Evolutionary conservation across 2,113 vertebrate genomes (phyloP).

Genomic region (Bos javanicus): DNA sequence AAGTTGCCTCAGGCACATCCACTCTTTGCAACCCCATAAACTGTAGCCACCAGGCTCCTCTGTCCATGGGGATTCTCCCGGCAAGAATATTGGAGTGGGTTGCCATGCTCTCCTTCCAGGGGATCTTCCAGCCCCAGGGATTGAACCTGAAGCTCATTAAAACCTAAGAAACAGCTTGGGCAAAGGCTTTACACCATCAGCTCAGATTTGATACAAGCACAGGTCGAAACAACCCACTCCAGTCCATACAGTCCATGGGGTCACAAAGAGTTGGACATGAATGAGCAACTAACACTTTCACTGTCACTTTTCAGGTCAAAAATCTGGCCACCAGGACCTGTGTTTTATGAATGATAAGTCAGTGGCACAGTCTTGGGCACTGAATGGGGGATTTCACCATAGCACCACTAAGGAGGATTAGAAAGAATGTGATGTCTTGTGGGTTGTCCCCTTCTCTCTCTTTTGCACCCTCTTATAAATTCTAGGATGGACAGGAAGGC

Average conservation of each 20-base stretch:
- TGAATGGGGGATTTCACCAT: not conserved
- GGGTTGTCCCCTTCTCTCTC: not conserved
- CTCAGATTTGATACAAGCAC: not conserved
- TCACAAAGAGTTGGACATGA: not conserved
- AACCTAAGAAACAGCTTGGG: not conserved
- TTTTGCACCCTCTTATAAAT: not conserved
- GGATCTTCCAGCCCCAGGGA: not conserved
- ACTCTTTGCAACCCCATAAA: not conserved
- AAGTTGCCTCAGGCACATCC: not conserved
- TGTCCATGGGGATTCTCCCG: not conserved
- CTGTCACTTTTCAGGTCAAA: not conserved
- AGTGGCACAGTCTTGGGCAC: fast-evolving
- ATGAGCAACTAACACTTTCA: not conserved
- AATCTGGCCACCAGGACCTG: not conserved
- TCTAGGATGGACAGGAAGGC: too few species aligned
- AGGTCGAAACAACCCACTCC: not conserved
- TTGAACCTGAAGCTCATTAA: not conserved
- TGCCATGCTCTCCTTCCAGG: not conserved
- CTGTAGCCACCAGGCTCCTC: not conserved
- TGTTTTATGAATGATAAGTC: not conserved
- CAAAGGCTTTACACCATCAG: not conserved
- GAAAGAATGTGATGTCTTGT: not conserved
- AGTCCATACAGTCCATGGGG: not conserved
- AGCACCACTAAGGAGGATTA: not conserved
- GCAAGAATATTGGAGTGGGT: not conserved